Percentiles rank a stretch among this genome's conserved stretches.
phyloP scores from a whole-genome alignment of 2,113 vertebrate species.

The Periophthalmus modestus region DNA sequence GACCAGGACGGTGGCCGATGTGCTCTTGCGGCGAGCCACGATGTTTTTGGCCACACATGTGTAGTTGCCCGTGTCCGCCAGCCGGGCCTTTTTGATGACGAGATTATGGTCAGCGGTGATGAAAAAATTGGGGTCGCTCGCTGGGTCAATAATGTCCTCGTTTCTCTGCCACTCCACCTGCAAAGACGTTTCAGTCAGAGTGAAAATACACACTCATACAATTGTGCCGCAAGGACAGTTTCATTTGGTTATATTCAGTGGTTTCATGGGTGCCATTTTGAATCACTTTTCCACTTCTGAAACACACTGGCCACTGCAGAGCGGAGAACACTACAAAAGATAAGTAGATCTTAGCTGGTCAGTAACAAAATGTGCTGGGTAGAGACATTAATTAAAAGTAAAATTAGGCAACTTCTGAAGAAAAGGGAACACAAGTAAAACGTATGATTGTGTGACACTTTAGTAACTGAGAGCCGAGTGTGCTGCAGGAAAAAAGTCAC shows the following conservation, averaged over 20 bases:
- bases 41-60: conserved; percentile 99
- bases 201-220: conserved; percentile 5
- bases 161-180: conserved; percentile 98
- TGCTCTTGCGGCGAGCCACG: conserved; percentile 91
- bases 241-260: not conserved
- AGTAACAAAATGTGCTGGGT: not conserved
- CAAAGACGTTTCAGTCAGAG: conserved; percentile 43
- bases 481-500: not conserved
- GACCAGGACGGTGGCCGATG: conserved; percentile 87
- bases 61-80: conserved; percentile 97
- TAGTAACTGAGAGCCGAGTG: not conserved
- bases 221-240: not conserved
- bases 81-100: conserved; percentile 90
- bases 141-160: conserved; percentile 89
- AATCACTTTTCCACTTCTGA: not conserved
- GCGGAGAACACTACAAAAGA: not conserved
- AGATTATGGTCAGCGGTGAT: conserved; percentile 92
- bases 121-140: conserved; percentile 88
- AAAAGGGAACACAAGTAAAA: not conserved
- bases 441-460: not conserved
- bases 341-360: not conserved
- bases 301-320: not conserved
- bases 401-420: not conserved
- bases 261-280: not conserved
- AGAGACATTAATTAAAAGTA: not conserved